These are phyloP conservation scores for Drosophila dunni DNA, from an alignment of 1,140 invertebrate species.

Conservation along the genomic window DNA sequence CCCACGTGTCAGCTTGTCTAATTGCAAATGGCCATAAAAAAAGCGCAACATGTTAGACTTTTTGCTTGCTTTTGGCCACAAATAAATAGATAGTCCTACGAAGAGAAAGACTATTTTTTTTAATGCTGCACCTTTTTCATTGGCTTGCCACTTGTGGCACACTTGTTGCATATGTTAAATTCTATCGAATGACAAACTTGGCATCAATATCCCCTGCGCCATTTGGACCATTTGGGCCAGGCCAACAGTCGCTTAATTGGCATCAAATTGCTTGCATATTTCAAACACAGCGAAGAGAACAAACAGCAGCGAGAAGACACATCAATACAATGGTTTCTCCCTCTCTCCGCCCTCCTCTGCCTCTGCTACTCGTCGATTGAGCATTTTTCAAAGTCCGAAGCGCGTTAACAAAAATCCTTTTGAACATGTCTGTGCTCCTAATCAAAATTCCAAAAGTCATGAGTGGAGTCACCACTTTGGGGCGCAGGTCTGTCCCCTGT, in stretches of 20 bases:
- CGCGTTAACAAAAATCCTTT: constrained; percentile 83
- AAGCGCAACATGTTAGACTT: constrained; percentile 64
- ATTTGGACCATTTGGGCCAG: not conserved
- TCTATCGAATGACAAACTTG: constrained; percentile 39
- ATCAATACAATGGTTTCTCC: constrained; percentile 73
- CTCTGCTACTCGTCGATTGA: not conserved
- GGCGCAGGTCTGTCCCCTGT: constrained; percentile 42
- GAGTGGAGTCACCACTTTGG: constrained; percentile 61
- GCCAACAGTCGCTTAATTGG: constrained; percentile 67
- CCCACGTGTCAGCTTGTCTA: constrained; percentile 56
- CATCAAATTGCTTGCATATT: constrained; percentile 80
- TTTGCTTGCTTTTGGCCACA: constrained; percentile 18
- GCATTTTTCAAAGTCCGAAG: constrained; percentile 80
- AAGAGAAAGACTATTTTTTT: not conserved
- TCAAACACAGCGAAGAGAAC: constrained; percentile 43
- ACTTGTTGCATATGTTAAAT: constrained; percentile 42
- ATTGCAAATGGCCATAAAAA: constrained; percentile 79
- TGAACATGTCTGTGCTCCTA: constrained; percentile 82
- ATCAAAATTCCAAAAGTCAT: constrained; percentile 83
- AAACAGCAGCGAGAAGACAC: constrained; percentile 45
- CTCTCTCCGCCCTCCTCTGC: not conserved
- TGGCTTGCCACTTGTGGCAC: constrained; percentile 16
- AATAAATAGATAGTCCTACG: constrained; percentile 13
- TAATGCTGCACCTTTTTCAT: not conserved
- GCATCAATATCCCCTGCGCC: not conserved